Conservation (phyloP, 2,113 vertebrate species). For the Cyprinodon brontotheroides region DNA sequence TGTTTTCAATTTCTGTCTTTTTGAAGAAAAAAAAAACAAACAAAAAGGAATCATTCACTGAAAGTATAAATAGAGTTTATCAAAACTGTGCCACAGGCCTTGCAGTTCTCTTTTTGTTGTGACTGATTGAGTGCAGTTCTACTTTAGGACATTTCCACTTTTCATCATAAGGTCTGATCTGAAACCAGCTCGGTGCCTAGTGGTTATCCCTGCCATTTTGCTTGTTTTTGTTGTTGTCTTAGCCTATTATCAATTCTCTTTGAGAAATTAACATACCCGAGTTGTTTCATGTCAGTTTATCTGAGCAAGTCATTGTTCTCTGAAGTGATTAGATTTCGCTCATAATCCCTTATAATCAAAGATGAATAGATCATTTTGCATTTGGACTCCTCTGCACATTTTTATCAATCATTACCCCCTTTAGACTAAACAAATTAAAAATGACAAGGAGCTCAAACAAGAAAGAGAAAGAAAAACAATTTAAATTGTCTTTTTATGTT, state of each 20-base stretch:
- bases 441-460: conserved; percentile 41
- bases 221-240: conserved; percentile 75
- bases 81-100: background rate
- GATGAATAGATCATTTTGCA: conserved; percentile 52
- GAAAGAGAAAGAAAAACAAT: conserved; percentile 59
- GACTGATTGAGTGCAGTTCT: conserved; percentile 1
- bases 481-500: conserved; percentile 70
- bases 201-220: conserved; percentile 67
- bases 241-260: conserved; percentile 45
- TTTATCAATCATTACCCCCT: conserved; percentile 49
- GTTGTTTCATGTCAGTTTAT: conserved; percentile 54
- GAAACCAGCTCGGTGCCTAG: conserved; percentile 34
- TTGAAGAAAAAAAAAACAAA: background rate
- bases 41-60: background rate
- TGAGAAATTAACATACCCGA: conserved; percentile 46
- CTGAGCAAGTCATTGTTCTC: conserved; percentile 50
- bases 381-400: conserved; percentile 45
- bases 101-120: background rate
- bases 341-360: conserved; percentile 71
- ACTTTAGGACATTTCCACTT: conserved; percentile 36
- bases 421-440: conserved; percentile 60
- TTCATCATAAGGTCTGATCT: conserved; percentile 31
- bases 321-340: conserved; percentile 66
- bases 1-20: background rate
- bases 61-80: background rate